Base-by-base conservation (phyloP, 2,797 vertebrate genomes). In the Diglossa cyanea region DNA sequence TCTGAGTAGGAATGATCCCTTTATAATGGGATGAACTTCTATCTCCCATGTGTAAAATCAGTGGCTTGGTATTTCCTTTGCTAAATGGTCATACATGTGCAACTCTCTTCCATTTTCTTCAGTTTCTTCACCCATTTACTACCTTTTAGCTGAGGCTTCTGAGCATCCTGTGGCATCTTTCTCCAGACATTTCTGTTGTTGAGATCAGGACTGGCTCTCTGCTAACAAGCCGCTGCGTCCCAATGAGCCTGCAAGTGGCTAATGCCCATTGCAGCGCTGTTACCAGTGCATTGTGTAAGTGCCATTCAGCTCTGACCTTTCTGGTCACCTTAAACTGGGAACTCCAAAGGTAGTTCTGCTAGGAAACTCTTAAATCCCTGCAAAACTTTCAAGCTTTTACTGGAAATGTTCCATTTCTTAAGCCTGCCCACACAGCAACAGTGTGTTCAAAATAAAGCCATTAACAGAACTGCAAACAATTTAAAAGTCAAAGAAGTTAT, bases 21-120 rank as follows among this genome's bases (percentile, higher is more conserved):
- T 53, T 23, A 26, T 33, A 16, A n/a, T 6, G 12, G 11, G 39
- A 42, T 60, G 15, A 80, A 9, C 9, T 62, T 67, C 33, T 13
- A 74, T 17, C 12, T 66, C 35, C 28, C 2, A 0, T 17, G 5
- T 4, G 5, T 45, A 37, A 86, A 68, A 68, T 13, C 0, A 0
- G 11, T n/a, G 26, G 5, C 31, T 63, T 57, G 10, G 3, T 15
- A 44, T 37, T 67, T 86, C 26, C 12, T 62, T 81, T 67, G 10
- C 13, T 60, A 39, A n/a, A 11, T 44, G 30, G 24, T 37, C 3
- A 0, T 15, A 62, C 37, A 25, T 17, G 13, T 30, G 7, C 53
- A 71, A 63, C 28, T 40, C 23, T 48, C 23, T 65, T 74, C 9
- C 13, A 45, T 80, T 87, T 67, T 48, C 8, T 21, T n/a, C 9